Conservation (phyloP, 2,113 vertebrate genomes). For the Scytalopus superciliaris region DNA sequence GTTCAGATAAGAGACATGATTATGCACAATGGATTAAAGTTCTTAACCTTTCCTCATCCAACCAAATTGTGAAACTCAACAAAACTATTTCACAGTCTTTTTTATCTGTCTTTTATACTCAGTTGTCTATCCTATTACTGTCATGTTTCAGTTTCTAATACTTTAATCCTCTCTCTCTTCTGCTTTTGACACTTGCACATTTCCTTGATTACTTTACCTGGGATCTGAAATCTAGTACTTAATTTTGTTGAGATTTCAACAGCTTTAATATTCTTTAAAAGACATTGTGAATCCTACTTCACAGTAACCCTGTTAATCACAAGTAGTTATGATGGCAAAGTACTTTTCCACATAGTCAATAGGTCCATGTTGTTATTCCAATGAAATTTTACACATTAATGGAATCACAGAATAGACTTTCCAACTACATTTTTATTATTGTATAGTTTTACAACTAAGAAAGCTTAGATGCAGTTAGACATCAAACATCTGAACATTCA, state of each 20-base stretch:
- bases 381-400: background rate
- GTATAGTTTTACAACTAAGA: background rate
- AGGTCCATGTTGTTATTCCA: background rate
- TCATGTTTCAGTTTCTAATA: background rate
- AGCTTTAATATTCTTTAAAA: background rate
- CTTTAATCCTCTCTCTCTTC: background rate
- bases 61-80: background rate
- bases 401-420: background rate
- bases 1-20: no score
- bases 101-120: background rate
- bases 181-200: accelerated
- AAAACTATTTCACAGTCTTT: background rate
- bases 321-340: background rate
- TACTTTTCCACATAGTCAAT: background rate
- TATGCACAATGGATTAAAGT: no score
- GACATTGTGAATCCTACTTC: background rate
- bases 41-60: no score
- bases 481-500: background rate
- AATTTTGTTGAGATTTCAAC: background rate
- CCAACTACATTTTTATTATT: background rate
- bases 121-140: accelerated
- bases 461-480: background rate
- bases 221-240: background rate
- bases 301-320: background rate
- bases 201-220: background rate